Evolutionary conservation across 2,888 invertebrate species (phyloP), one percentile per base, ranked within the genome.

Genomic region (Phytoseiulus persimilis): DNA sequence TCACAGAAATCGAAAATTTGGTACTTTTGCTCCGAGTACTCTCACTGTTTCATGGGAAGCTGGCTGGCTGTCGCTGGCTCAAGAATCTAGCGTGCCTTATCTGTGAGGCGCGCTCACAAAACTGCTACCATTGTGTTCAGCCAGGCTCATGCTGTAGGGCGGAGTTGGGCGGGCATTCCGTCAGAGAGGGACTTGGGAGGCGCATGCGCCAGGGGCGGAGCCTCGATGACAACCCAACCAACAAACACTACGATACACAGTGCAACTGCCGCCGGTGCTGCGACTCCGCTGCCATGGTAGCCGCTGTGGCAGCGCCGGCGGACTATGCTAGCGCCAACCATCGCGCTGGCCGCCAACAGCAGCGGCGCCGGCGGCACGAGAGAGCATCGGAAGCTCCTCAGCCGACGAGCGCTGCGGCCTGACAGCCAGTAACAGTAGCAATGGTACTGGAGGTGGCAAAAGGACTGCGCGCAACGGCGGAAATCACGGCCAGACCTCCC

Each of bases 71-170:
- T 45, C 5, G 33, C 87, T 87, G 6, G n/a, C 32, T n/a, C 87
- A n/a, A 87, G 39, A 33, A 87, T 45, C 45, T 39, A 33, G 39
- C 87, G 87, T 87, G 87, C 87, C 87, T 87, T 87, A 87, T 87
- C 87, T 87, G 87, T 45, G 39, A 33, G 87, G 87, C 32, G 87
- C 87, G 87, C 33, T 87, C 87, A 87, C 87, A 87, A 87, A 87
- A 87, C 87, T 87, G 87, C 87, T 45, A 87, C 65, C 65, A 65
- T 65, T 65, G 65, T 65, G 65, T 65, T 65, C 65, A 65, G 65
- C 28, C 65, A 23, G 65, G 65, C 65, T 65, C 65, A 65, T 65
- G 65, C 65, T 65, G 14, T 14, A 65, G 65, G 65, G 65, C 65
- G 65, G 65, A 65, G 65, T 65, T 65, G 65, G 65, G 65, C 65